phyloP scores from a whole-genome alignment of 2,797 vertebrate species.

The Phaenicophaeus curvirostris region DNA sequence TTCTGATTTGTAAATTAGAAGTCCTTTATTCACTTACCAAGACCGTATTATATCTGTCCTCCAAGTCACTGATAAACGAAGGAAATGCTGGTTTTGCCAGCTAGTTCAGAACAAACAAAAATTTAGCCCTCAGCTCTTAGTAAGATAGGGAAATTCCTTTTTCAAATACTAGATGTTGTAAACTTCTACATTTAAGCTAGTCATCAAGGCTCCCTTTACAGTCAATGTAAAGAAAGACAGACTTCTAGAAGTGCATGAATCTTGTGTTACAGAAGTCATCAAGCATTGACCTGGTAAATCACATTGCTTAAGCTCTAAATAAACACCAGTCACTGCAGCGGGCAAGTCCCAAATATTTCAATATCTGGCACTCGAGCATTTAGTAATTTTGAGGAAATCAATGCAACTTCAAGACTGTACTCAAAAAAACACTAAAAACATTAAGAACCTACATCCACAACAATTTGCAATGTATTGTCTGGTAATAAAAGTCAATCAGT shows the following conservation, averaged over 20 bases:
- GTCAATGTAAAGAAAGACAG: background rate
- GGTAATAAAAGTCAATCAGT: background rate
- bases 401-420: background rate
- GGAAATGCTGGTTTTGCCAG: slow-evolving; percentile 71
- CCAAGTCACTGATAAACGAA: slow-evolving; percentile 66
- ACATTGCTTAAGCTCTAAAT: background rate
- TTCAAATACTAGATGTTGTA: background rate
- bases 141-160: background rate
- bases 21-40: slow-evolving; percentile 59
- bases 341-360: background rate
- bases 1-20: background rate
- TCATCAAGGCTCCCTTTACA: slow-evolving; percentile 37
- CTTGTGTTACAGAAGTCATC: background rate
- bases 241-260: background rate
- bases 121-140: slow-evolving; percentile 35
- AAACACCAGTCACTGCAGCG: background rate
- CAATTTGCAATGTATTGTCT: background rate
- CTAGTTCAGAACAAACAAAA: slow-evolving; percentile 65
- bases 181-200: background rate
- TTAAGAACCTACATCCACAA: background rate
- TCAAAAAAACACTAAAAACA: background rate
- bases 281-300: background rate
- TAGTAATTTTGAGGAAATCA: background rate
- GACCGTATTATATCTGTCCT: slow-evolving; percentile 65
- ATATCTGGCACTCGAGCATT: background rate